Base-by-base conservation (phyloP, 2,888 invertebrate species). In the Linyphia triangularis region DNA sequence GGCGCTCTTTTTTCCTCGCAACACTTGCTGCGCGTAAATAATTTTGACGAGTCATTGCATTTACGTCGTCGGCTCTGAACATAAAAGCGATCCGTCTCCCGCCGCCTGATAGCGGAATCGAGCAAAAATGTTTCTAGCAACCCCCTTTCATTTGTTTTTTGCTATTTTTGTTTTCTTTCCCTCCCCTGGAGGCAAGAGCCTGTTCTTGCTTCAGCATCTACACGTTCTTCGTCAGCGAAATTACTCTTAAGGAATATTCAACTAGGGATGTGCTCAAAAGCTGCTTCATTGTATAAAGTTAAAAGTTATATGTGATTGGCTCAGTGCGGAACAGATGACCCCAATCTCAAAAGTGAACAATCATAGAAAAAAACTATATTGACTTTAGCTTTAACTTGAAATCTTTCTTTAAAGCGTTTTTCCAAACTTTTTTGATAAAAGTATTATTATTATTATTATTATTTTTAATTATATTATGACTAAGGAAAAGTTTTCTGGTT, bases 81-180 rank as follows among this genome's bases (percentile, higher is more conserved):
- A 73, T 78, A 72, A 73, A 85, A 81, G 81, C 75, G 37, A 86
- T 86, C 85, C 72, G 72, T 86, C 85, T 86, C 78, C 67, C 61
- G 73, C 73, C 86, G 81, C 81, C 88, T 83, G 88, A 88, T 82
- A 88, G 65, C 43, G 69, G 67, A 59, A 3, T 65, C 37, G 75
- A 40, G 43, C 63, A 63, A 61, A 70, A 78, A 51, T 40, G 40
- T 28, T n/a, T 51, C 33, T 33, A 6, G 5, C 24, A 30, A 9
- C 43, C 43, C 78, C 37, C 65, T 37, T 33, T 9, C 33, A 37
- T 37, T 63, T 30, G n/a, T 57, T 40, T n/a, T 63, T 37, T 77
- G 28, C 51, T 51, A 33, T 30, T 33, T 6, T 19, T 43, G 6
- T n/a, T 57, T 10, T 57, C 2, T 16, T 57, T 73, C 13, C 26